These are phyloP conservation scores for Zoroaster sp. DNA, from an alignment of 53 echinoderm and acorn worm genomes.

Conservation along the genomic window DNA sequence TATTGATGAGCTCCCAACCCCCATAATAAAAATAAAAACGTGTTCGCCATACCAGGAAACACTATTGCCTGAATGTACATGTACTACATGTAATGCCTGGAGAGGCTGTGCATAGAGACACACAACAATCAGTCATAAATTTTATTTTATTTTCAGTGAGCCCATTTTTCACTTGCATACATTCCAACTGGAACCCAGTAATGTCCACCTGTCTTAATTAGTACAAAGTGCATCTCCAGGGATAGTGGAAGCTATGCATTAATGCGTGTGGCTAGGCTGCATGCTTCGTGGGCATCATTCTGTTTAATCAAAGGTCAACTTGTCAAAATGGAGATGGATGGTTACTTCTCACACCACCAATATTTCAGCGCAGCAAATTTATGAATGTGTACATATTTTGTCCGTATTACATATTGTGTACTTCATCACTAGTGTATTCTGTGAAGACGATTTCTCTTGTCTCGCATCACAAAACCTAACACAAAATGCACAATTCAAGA, in stretches of 20 bases:
- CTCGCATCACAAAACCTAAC: too few species aligned
- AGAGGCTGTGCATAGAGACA: too few species aligned
- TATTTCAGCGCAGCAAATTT: not conserved
- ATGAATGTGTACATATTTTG: not conserved
- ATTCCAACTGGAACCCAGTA: not conserved
- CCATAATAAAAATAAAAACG: too few species aligned
- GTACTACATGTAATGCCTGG: too few species aligned
- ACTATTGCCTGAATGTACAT: slow-evolving; percentile 13
- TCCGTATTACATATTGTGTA: not conserved
- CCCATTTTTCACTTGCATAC: too few species aligned
- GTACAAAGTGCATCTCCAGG: not conserved
- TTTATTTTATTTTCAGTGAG: too few species aligned
- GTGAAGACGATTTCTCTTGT: too few species aligned
- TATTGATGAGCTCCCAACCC: too few species aligned
- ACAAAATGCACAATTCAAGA: too few species aligned
- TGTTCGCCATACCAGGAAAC: too few species aligned
- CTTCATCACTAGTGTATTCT: not conserved
- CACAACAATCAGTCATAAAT: too few species aligned
- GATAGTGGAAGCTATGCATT: not conserved
- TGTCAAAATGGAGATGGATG: slow-evolving; percentile 32
- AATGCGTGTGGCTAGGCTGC: not conserved
- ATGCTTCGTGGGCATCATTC: not conserved
- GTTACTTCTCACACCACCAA: not conserved
- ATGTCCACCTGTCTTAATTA: not conserved
- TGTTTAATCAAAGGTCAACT: slow-evolving; percentile 29